Evolutionary conservation across 2,113 vertebrate genomes (phyloP), one percentile per base, ranked within the genome.

Genomic region (Gasterosteus nipponicus): DNA sequence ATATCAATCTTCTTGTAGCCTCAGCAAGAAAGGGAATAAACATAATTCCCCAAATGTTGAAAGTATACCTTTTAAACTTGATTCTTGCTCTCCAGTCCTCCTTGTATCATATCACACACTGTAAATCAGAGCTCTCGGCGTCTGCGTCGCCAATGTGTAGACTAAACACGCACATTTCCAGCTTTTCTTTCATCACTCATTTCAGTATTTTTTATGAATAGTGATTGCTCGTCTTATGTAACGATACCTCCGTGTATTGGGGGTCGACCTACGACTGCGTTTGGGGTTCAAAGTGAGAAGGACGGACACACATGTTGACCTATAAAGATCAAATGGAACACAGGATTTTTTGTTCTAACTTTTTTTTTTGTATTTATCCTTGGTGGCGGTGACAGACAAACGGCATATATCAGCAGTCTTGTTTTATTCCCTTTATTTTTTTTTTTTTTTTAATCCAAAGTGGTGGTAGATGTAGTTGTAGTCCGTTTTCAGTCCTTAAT

Each of bases 401-500:
- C 57, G 73, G 31, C 2, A 11, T 29, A 35, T 47, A 67, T 61
- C 70, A 60, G 54, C 80, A 59, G 74, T 53, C 61, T 86, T 70
- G 75, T 63, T 81, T 61, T 82, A 88, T 88, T 63, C 76, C 66
- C 82, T 89, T 88, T 64, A n/a, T 71, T 64, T 19, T 42, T 54
- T 41, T 42, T 54, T 41, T 60, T 75, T 78, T 42, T 73, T 64
- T 11, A 16, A 1, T 26, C 73, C n/a, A 75, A 80, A 59, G 78
- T 87, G 86, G 49, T 88, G 58, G 60, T 85, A 35, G 46, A 60
- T 42, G 78, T 89, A 69, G 69, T 85, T 86, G 61, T 80, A 81
- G 70, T 84, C 82, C 77, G 81, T 89, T 89, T 85, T 86, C 73
- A 88, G 86, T 88, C 85, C 77, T 84, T 81, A 73, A 73, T 78